Conservation (phyloP, 2,888 invertebrate species). For the Drosophila mettleri region DNA sequence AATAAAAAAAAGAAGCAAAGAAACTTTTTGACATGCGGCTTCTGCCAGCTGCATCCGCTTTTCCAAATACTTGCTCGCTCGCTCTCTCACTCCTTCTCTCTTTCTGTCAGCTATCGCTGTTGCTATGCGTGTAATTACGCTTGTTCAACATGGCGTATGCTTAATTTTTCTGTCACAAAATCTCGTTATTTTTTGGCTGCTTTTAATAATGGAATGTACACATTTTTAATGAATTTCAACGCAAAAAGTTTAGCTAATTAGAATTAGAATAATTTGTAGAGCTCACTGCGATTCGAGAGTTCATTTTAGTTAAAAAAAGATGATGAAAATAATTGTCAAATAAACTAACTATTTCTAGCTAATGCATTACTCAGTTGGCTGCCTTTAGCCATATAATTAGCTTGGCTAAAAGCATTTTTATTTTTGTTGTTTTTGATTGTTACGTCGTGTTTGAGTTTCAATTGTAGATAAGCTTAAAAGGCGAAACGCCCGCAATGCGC, state of each 20-base stretch:
- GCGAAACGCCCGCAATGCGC: conserved; percentile 72
- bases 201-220: conserved; percentile 8
- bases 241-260: conserved; percentile 3
- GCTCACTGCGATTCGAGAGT: not conserved
- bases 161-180: conserved; percentile 41
- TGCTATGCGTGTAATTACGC: conserved; percentile 67
- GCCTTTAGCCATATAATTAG: conserved; percentile 24
- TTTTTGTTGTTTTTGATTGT: too few species aligned
- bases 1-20: conserved; percentile 6
- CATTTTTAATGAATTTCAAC: conserved; percentile 2
- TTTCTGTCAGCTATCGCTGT: not conserved
- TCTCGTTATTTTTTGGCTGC: conserved; percentile 13
- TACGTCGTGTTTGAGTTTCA: conserved; percentile 40
- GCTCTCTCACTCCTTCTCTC: not conserved
- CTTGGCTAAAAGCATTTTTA: conserved; percentile 23
- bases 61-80: not conserved
- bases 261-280: not conserved
- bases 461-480: conserved; percentile 70
- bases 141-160: conserved; percentile 73
- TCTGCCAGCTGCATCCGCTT: conserved; percentile 28
- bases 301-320: not conserved
- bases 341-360: not conserved
- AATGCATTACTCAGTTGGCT: conserved; percentile 3
- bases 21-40: conserved; percentile 58
- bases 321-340: too few species aligned